Base-by-base conservation (phyloP, 1,140 invertebrate species). In the Bradynema listronoti region DNA sequence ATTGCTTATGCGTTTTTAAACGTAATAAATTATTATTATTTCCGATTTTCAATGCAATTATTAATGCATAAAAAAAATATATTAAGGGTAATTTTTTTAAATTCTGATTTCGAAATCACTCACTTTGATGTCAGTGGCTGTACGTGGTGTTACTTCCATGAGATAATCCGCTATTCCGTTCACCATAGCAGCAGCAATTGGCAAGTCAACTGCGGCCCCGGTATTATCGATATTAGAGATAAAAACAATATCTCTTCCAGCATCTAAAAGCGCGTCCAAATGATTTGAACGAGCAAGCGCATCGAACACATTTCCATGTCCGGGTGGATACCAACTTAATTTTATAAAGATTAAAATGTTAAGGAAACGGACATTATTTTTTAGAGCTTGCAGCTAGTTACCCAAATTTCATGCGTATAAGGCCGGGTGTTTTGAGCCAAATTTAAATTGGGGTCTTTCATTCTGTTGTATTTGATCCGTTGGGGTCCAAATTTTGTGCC, bases 101-200 rank as follows among this genome's bases (percentile, higher is more conserved):
- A 16, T 1, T 29, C 6, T 1, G 6, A 7, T 50, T 27, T 46
- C 7, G n/a, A 41, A 57, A 24, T 19, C 9, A 49, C 36, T 62
- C 80, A 88, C 87, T 84, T 99, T 99, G 30, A 98, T 91, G 79
- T 99, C 95, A 73, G 92, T 91, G 75, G 89, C 85, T 3, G 95
- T 99, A 81, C 98, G 98, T 74, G 96, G 89, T 1, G 95, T 98
- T 2, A 96, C 91, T 84, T 99, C 95, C 93, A 99, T 99, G 2
- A 98, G 85, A 82, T 98, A 99, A 79, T 98, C 91, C 6, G 60
- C 55, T 16, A 58, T 34, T 11, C 65, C 47, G 19, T 61, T 53
- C 11, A 56, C 27, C 36, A 76, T 57, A 2, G 67, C 59, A 25
- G 68, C 61, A 4, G 72, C 70, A 43, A 83, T 78, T 78, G 81